Percentiles rank a stretch among this genome's conserved stretches.
Conservation (phyloP, 2,888 invertebrate genomes). For the Junonia oenone region DNA sequence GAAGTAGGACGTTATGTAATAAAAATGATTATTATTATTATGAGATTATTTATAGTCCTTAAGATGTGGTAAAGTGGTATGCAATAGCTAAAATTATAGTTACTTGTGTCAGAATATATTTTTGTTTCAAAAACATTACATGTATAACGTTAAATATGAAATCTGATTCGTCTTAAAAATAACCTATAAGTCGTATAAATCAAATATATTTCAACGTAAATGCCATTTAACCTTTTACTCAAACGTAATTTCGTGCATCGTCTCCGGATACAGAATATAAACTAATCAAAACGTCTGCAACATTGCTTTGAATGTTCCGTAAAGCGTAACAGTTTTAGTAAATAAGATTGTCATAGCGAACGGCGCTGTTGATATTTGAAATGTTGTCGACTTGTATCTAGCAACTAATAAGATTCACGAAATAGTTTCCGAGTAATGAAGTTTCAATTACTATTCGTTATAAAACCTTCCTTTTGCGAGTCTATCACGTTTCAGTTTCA, state of each 20-base stretch:
- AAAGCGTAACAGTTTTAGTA: conserved; percentile 13
- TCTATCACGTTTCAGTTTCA: too few relatives aligned
- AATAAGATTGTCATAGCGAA: conserved; percentile 13
- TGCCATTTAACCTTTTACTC: neutral
- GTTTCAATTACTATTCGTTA: neutral
- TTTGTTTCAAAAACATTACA: too few relatives aligned
- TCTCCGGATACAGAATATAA: conserved; percentile 7
- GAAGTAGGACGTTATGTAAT: too few relatives aligned
- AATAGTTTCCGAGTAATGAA: neutral
- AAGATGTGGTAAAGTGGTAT: too few relatives aligned
- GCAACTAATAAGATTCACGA: neutral
- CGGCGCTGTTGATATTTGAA: conserved; percentile 5
- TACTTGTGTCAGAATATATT: too few relatives aligned
- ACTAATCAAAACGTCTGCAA: conserved; percentile 16
- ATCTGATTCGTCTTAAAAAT: too few relatives aligned
- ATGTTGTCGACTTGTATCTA: conserved; percentile 1
- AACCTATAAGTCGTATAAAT: too few relatives aligned
- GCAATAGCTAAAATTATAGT: too few relatives aligned
- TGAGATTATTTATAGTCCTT: too few relatives aligned
- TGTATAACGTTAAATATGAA: too few relatives aligned
- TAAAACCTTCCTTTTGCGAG: neutral
- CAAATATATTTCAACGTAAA: too few relatives aligned
- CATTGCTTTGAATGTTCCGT: conserved; percentile 3
- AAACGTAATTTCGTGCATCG: neutral
- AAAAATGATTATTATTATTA: too few relatives aligned